Percentiles rank a stretch among this genome's conserved stretches.
Conservation (phyloP, 2,888 invertebrate species). For the Rhagophthalmus giganteus region DNA sequence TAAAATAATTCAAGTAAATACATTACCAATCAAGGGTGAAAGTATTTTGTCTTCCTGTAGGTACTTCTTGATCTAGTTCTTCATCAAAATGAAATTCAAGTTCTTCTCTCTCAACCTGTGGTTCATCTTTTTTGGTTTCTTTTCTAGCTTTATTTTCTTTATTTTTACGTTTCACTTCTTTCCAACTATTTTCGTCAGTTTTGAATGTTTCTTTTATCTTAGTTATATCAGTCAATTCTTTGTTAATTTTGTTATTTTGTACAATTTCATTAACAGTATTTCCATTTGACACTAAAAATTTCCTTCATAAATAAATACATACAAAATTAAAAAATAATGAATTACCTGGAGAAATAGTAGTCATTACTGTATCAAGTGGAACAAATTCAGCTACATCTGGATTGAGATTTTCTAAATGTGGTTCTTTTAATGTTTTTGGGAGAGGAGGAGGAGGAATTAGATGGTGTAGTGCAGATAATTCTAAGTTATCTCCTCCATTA, state of each 20-base stretch:
- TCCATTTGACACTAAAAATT: not conserved
- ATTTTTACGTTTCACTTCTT: constrained; percentile 58
- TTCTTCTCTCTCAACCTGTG: constrained; percentile 66
- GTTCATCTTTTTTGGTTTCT: constrained; percentile 38
- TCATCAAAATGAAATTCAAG: constrained; percentile 97
- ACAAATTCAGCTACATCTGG: constrained; percentile 87
- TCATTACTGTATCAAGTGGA: constrained; percentile 53
- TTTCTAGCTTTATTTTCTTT: constrained; percentile 50
- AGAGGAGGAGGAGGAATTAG: constrained; percentile 74
- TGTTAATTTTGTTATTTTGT: constrained; percentile 35
- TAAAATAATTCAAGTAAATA: not conserved
- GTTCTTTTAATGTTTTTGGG: constrained; percentile 62
- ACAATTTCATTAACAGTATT: not conserved
- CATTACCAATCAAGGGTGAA: constrained; percentile 75
- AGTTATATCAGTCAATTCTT: constrained; percentile 24
- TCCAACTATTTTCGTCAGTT: constrained; percentile 58
- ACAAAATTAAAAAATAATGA: not conserved
- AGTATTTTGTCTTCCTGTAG: constrained; percentile 78
- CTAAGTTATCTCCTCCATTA: constrained; percentile 42
- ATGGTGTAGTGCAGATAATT: constrained; percentile 57
- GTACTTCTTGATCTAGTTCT: constrained; percentile 77
- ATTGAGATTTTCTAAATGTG: constrained; percentile 67
- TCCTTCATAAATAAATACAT: not conserved
- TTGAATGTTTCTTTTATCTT: constrained; percentile 12
- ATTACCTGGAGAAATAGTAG: constrained; percentile 5